Evolutionary conservation across 2,888 invertebrate genomes (phyloP).

Genomic region (Apeira syringaria): DNA sequence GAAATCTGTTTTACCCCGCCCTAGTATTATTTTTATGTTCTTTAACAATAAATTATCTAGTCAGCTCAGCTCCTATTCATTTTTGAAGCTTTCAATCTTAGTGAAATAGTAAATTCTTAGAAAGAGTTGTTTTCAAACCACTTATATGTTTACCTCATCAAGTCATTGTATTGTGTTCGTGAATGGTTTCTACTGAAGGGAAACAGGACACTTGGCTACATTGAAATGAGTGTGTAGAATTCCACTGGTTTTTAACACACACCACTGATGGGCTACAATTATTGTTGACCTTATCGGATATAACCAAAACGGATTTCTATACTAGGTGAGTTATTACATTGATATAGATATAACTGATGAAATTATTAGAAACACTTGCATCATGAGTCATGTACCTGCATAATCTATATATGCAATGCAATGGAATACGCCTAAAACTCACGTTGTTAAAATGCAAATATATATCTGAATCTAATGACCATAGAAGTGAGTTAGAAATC

Average conservation of each 20-base stretch:
- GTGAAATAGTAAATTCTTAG: slow-evolving; percentile 21
- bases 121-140: slow-evolving; percentile 48
- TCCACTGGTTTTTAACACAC: slow-evolving; percentile 51
- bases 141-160: slow-evolving; percentile 51
- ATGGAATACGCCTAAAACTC: too few relatives aligned
- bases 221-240: slow-evolving; percentile 70
- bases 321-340: slow-evolving; percentile 34
- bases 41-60: slow-evolving; percentile 24
- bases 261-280: slow-evolving; percentile 49
- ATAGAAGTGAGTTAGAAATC: too few relatives aligned
- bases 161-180: slow-evolving; percentile 49
- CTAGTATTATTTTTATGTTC: too few relatives aligned
- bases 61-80: slow-evolving; percentile 21
- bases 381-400: slow-evolving; percentile 6
- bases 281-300: slow-evolving; percentile 28
- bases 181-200: slow-evolving; percentile 54
- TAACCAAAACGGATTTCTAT: slow-evolving; percentile 26
- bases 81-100: too few relatives aligned
- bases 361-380: slow-evolving; percentile 1
- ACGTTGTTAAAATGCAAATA: too few relatives aligned
- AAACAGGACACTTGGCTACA: slow-evolving; percentile 54
- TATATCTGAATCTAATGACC: too few relatives aligned
- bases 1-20: too few relatives aligned
- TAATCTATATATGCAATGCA: too few relatives aligned
- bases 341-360: slow-evolving; percentile 3